Evolutionary conservation across 1,140 invertebrate species (phyloP), one percentile per base, ranked within the genome.

Genomic region (Penaeus chinensis): DNA sequence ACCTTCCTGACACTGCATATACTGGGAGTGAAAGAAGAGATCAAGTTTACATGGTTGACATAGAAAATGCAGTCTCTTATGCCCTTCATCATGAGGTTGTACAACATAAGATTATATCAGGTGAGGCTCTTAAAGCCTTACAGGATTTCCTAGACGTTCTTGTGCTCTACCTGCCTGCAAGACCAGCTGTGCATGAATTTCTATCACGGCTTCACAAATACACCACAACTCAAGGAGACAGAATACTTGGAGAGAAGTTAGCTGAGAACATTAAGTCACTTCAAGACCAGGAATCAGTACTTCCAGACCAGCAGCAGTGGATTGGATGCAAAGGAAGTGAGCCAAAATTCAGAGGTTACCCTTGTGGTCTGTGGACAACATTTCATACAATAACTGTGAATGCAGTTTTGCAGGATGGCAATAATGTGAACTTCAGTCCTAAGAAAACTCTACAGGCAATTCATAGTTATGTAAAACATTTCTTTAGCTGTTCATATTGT

Each of bases 401-500:
- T 91, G 92, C 93, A 32, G 95, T 95, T 77, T 94, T 95, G 1
- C 92, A 93, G 20, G 91, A 93, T 92, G 88, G 91, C 82, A 88
- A 90, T 81, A 90, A 91, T 80, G 83, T 90, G 47, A 89, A 85
- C 32, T 90, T 89, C 66, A 90, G 92, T 71, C 94, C 95, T 0
- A 91, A 93, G 24, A 94, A 95, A 91, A 95, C 99, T 19, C 92
- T 99, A 1, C 92, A 94, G 90, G 95, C 95, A 1, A 97, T 99
- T 93, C 93, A 96, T 91, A 96, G 95, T 13, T 99, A 98, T 91
- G 94, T 99, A 60, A 96, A 96, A 91, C 91, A 97, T 92, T 99
- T 98, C 93, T 99, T 99, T 93, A 96, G 98, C 8, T 99, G 99
- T 92, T 93, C 94, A 60, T 96, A 98, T 89, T 99, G 99, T 92